Base-by-base conservation (phyloP, 2,888 invertebrate genomes). In the Drosophila nigricruria region DNA sequence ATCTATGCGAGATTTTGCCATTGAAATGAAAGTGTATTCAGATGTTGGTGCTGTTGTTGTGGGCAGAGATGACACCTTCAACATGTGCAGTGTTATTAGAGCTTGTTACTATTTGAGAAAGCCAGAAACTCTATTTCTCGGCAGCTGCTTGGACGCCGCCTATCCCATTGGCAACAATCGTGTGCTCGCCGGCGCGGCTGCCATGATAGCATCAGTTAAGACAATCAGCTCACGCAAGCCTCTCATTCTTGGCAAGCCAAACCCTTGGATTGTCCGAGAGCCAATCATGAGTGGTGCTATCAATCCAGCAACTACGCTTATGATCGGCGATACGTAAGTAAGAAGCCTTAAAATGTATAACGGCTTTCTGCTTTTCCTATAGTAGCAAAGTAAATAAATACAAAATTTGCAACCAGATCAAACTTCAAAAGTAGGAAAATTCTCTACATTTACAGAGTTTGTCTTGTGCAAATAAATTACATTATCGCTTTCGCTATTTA, bases 251-350 rank as follows among this genome's bases (percentile, higher is more conserved):
- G 88, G 88, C 12, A 87, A 87, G 32, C 86, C 86, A 1, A 87
- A 87, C 80, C 86, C 88, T 1, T 72, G 64, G 66, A 76, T 88
- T 63, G 34, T 70, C 3, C 27, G 34, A 1, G 50, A 47, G 5
- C 52, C 68, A n/a, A 6, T 53, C 1, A 16, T 10, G 3, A 30
- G 27, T 4, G 80, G 72, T 0, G 1, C 36, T 0, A 60, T 88
- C 0, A 64, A 86, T 53, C 83, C 83, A 4, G 66, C 74, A 12
- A 82, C 63, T 6, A 87, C 86, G 5, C 73, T 87, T 0, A 77
- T 87, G 75, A 64, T 87, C 20, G 86, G 86, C 16, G 86, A 87
- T 45, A 88, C 83, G 86, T 87, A 27, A 66, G 86, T 73, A 32
- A 32, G n/a, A 20, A 14, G 20, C 20, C 18, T 14, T 1, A n/a